Evolutionary conservation across 1,140 invertebrate species (phyloP), one percentile per base, ranked within the genome.

Genomic region (Heliothis virescens): DNA sequence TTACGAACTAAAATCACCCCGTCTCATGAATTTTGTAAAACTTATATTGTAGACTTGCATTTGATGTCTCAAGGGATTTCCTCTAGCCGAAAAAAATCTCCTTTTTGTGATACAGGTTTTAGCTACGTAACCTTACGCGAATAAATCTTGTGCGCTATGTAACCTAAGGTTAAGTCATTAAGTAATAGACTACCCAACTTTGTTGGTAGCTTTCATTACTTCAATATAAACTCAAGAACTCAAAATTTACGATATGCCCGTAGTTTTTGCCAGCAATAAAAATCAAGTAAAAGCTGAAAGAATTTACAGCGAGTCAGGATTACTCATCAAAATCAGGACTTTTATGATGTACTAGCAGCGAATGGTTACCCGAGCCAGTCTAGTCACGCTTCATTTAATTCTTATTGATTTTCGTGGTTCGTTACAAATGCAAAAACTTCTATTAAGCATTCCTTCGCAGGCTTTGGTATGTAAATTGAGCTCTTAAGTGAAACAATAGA

Each of bases 381-480:
- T 65, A 69, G 85, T 79, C 77, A 84, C 79, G 86, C 79, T 88
- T 91, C 87, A 91, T 89, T 90, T 86, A 88, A 89, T 85, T 87
- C 85, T 81, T 86, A 91, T 91, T 86, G 91, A 90, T 89, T 89
- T 84, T 83, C 81, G 87, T 79, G 86, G 89, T 90, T 91, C 90
- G 89, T 92, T 91, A 91, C 84, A 81, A 88, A 92, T 92, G 88
- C 90, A 89, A 91, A 92, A 92, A 90, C 87, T 91, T 90, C 83
- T 90, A 88, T 91, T 90, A 87, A 84, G 86, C 83, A 90, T 88
- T 90, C 86, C 84, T 82, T 85, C 81, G 86, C 81, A 75, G 80
- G 83, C 87, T 92, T 92, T 92, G 89, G 85, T 88, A 92, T 91
- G 91, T 83, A 91, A 92, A 92, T 92, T 72, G 78, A 82, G 84